phyloP scores from a whole-genome alignment of 2,888 invertebrate species.

The Prionchulus punctatus region DNA sequence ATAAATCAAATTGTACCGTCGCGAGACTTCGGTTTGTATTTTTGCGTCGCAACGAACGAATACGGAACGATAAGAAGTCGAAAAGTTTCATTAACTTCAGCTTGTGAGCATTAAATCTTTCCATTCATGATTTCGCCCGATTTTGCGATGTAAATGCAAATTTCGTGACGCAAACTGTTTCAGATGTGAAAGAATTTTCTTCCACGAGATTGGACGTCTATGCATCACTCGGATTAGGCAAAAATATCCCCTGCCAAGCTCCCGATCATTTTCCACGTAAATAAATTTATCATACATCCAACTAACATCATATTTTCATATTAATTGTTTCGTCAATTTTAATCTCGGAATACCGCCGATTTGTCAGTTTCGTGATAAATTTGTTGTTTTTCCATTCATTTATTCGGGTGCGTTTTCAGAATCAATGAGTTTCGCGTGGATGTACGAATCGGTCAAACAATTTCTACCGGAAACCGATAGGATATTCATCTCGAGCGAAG shows the following conservation, averaged over 20 bases:
- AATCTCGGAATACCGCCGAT: too few relatives aligned
- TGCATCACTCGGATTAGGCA: slow-evolving; percentile 1
- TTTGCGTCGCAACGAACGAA: neutral
- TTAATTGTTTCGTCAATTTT: too few relatives aligned
- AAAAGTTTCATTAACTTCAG: neutral
- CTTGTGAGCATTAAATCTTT: neutral
- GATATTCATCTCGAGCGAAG: slow-evolving; percentile 26
- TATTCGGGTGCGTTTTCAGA: slow-evolving; percentile 16
- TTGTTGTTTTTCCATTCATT: neutral
- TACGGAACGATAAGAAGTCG: neutral
- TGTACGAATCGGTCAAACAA: slow-evolving; percentile 19
- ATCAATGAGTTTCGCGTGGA: slow-evolving; percentile 26
- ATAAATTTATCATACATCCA: neutral
- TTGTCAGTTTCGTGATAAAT: too few relatives aligned
- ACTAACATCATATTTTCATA: too few relatives aligned
- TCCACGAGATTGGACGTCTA: slow-evolving; percentile 9
- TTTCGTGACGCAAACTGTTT: neutral
- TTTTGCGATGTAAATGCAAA: too few relatives aligned
- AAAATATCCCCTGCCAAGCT: slow-evolving; percentile 4
- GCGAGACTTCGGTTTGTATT: neutral
- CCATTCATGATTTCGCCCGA: neutral
- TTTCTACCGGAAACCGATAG: slow-evolving; percentile 21
- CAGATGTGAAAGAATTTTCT: slow-evolving; percentile 9
- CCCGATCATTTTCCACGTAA: slow-evolving; percentile 10
- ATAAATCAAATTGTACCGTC: too few relatives aligned